phyloP scores from a whole-genome alignment of 2,113 vertebrate genomes.

The Glaucomys volans region DNA sequence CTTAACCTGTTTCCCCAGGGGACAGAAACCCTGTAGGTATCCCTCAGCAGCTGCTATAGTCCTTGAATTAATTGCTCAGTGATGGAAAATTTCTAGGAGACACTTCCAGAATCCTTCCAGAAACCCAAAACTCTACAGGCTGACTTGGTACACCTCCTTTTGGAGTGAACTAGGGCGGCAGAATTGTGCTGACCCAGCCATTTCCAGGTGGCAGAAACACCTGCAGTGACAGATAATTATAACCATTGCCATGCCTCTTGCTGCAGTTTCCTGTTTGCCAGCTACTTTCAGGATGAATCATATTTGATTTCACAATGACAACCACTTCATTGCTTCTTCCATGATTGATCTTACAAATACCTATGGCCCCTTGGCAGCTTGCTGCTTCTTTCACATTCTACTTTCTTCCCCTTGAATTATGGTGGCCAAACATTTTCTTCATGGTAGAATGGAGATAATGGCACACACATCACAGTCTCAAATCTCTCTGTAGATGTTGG shows the following conservation, averaged over 20 bases:
- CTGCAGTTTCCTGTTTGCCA: slow-evolving; percentile 68
- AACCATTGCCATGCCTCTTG: slow-evolving; percentile 9
- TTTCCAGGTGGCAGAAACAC: slow-evolving; percentile 70
- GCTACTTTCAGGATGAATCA: slow-evolving; percentile 73
- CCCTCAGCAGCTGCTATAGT: background rate
- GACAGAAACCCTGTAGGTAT: background rate
- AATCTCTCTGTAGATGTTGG: background rate
- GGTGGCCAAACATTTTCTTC: slow-evolving; percentile 16
- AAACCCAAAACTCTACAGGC: slow-evolving; percentile 41
- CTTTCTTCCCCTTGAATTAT: background rate
- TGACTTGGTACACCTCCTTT: slow-evolving; percentile 39
- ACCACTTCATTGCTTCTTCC: slow-evolving; percentile 29
- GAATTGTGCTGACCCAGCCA: slow-evolving; percentile 50
- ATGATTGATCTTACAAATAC: slow-evolving; percentile 42
- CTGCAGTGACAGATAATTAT: slow-evolving; percentile 76
- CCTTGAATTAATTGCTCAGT: background rate
- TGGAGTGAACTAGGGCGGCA: slow-evolving; percentile 42
- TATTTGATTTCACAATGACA: slow-evolving; percentile 53
- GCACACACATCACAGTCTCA: background rate
- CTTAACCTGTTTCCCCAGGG: background rate
- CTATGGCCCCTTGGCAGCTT: background rate
- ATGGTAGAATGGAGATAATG: background rate
- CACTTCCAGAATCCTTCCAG: slow-evolving; percentile 33
- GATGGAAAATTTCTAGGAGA: slow-evolving; percentile 28
- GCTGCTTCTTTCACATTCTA: background rate